These are phyloP conservation scores for Terrapene triunguis DNA, from an alignment of 2,113 vertebrate species.

Conservation along the genomic window DNA sequence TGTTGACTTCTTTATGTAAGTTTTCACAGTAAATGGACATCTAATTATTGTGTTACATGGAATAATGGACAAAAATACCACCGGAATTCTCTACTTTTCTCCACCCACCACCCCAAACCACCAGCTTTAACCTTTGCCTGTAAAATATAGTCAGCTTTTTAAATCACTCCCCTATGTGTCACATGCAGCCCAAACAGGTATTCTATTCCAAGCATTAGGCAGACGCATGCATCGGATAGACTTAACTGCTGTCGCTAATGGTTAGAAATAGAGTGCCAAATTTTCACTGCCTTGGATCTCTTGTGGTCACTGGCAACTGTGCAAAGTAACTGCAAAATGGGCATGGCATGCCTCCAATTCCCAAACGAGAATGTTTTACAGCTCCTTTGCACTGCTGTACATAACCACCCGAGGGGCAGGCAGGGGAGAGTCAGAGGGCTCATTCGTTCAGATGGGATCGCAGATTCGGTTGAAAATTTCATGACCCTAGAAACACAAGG, in stretches of 20 bases:
- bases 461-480: background rate
- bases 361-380: background rate
- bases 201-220: background rate
- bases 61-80: background rate
- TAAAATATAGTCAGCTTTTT: background rate
- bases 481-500: background rate
- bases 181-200: background rate
- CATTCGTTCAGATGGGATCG: background rate
- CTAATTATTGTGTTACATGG: background rate
- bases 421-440: background rate
- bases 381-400: background rate
- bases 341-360: background rate
- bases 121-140: background rate
- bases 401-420: background rate
- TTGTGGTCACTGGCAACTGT: background rate
- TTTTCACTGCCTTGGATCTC: background rate
- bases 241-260: background rate
- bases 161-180: background rate
- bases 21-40: background rate
- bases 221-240: background rate
- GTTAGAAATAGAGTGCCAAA: background rate
- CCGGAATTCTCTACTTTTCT: background rate
- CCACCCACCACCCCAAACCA: background rate
- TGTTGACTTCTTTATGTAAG: background rate
- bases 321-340: background rate